Percentiles rank a stretch among this genome's conserved stretches.
phyloP scores from a whole-genome alignment of 2,113 vertebrate genomes.

The Rissa tridactyla region DNA sequence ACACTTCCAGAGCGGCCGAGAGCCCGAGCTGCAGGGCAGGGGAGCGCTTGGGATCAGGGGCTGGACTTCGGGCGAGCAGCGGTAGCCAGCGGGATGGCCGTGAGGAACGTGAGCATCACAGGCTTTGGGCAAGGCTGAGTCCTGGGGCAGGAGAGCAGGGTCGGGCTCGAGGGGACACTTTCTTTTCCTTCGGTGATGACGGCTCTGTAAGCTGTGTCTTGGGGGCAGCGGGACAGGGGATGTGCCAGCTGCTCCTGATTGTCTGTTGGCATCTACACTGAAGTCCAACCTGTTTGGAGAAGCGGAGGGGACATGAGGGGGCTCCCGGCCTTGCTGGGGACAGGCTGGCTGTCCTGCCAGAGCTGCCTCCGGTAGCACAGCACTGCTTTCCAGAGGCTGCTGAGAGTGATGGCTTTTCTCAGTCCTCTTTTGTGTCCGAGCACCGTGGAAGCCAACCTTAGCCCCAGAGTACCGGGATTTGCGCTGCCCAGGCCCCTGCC shows the following conservation, averaged over 20 bases:
- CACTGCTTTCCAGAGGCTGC: neutral
- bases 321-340: neutral
- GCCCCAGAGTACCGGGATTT: constrained; percentile 28
- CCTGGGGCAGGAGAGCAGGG: constrained; percentile 74
- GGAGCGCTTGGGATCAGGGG: constrained; percentile 77
- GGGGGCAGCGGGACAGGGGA: constrained; percentile 56
- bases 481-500: constrained; percentile 12
- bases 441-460: neutral
- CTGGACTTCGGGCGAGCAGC: constrained; percentile 80
- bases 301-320: neutral
- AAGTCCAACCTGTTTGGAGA: constrained; percentile 2
- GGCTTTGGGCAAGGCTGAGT: constrained; percentile 75
- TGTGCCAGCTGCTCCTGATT: neutral
- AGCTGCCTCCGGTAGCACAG: constrained; percentile 67
- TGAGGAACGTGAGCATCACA: constrained; percentile 75
- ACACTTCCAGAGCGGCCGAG: constrained; percentile 83
- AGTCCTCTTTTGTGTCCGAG: constrained; percentile 28
- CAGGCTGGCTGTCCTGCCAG: neutral
- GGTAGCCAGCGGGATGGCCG: constrained; percentile 69
- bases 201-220: constrained; percentile 64
- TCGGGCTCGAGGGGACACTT: constrained; percentile 74
- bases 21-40: constrained; percentile 64
- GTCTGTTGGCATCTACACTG: neutral
- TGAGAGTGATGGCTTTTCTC: constrained; percentile 70
- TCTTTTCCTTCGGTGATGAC: constrained; percentile 78